Conservation (phyloP, 2,888 invertebrate species). For the Endomychus coccineus region DNA sequence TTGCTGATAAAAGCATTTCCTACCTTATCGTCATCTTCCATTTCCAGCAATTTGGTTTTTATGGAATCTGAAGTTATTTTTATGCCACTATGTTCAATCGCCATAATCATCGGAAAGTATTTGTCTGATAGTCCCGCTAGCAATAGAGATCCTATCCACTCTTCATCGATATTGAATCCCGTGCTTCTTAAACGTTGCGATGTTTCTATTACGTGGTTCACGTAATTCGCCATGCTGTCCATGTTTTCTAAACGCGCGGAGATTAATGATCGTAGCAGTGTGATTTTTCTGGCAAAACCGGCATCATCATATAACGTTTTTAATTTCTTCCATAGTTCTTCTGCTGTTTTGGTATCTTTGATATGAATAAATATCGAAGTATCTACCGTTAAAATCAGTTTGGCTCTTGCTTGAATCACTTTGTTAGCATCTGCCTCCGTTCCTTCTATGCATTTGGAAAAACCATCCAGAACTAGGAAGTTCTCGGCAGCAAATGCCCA, state of each 20-base stretch:
- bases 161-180: slow-evolving; percentile 27
- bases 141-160: slow-evolving; percentile 28
- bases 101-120: slow-evolving; percentile 25
- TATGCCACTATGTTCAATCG: slow-evolving; percentile 27
- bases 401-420: slow-evolving; percentile 26
- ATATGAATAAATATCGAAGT: slow-evolving; percentile 24
- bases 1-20: no score
- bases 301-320: slow-evolving; percentile 25
- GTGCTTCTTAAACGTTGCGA: slow-evolving; percentile 24
- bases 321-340: slow-evolving; percentile 25
- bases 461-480: no score
- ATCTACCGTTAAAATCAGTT: slow-evolving; percentile 26
- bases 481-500: slow-evolving; percentile 7
- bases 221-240: slow-evolving; percentile 26
- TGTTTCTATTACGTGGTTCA: slow-evolving; percentile 29
- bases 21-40: no score
- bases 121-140: slow-evolving; percentile 26
- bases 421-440: slow-evolving; percentile 18
- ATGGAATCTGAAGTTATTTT: no score
- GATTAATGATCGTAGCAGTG: slow-evolving; percentile 25
- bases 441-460: slow-evolving; percentile 11
- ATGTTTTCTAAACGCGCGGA: slow-evolving; percentile 25
- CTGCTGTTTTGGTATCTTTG: slow-evolving; percentile 20
- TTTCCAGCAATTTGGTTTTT: no score
- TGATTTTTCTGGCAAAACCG: slow-evolving; percentile 27